phyloP scores from a whole-genome alignment of 2,113 vertebrate species.

The Cephalopterus ornatus region DNA sequence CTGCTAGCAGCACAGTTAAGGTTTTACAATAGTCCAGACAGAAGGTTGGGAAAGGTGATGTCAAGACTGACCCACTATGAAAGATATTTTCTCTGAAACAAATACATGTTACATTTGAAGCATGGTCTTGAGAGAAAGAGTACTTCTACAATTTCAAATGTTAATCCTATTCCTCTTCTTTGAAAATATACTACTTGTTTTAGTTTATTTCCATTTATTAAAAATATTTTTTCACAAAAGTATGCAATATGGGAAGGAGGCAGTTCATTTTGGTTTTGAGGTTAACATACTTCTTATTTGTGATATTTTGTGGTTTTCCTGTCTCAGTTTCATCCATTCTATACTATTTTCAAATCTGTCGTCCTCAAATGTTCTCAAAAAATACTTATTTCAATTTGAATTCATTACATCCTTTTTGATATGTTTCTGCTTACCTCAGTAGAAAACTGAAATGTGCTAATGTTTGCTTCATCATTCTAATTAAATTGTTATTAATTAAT shows the following conservation, averaged over 20 bases:
- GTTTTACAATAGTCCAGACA: neutral
- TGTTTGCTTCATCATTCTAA: constrained; percentile 5
- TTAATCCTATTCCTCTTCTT: neutral
- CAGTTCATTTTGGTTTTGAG: neutral
- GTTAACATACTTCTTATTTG: neutral
- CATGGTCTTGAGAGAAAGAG: neutral
- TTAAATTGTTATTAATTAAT: constrained; percentile 8
- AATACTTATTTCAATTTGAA: neutral
- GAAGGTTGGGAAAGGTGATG: neutral
- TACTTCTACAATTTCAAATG: neutral
- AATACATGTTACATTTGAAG: neutral
- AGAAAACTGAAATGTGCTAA: constrained; percentile 10
- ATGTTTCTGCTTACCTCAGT: neutral
- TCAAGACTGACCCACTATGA: neutral
- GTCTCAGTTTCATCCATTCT: neutral
- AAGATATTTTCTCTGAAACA: neutral
- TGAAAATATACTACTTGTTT: neutral
- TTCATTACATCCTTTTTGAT: neutral
- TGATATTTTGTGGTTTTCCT: neutral
- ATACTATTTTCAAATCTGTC: neutral
- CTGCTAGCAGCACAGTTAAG: neutral
- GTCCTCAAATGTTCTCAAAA: neutral
- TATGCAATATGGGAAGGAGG: neutral
- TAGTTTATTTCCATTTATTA: neutral
- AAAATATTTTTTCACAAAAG: neutral